Evolutionary conservation across 2,797 vertebrate genomes (phyloP), one percentile per base, ranked within the genome.

Genomic region (Champsocephalus gunnari): DNA sequence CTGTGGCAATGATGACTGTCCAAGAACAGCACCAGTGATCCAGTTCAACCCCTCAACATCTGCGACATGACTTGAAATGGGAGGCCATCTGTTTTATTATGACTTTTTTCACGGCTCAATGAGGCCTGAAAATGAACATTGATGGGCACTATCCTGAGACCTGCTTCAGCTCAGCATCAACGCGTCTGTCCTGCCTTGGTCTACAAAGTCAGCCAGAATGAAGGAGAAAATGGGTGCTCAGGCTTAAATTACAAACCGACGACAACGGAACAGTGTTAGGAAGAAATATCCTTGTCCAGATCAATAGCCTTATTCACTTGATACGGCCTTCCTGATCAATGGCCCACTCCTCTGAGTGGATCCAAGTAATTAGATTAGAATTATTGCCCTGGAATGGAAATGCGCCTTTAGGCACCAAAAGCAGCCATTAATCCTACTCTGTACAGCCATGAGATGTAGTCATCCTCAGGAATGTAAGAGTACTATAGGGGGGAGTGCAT

Each of bases 301-400:
- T 94, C 93, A 78, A 94, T 94, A 87, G 69, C 71, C 49, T 74
- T 89, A 90, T 92, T 91, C 89, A 85, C 88, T 88, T 89, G 88
- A 93, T 93, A 87, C 87, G 89, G 84, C 89, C 70, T 80, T 61
- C 41, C 84, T 87, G 89, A 94, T 94, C 93, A 89, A 94, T 95
- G 87, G 79, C 75, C 84, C 80, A 72, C 88, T 87, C 77, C 86
- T 92, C 90, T 92, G 83, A 93, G 92, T 92, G 89, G 92, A 93
- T 92, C 91, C 92, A 92, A 92, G 92, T 94, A 94, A 95, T 94
- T 94, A 88, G 82, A 94, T 94, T 93, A 93, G 89, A 95, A 94
- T 94, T 92, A 95, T 94, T 89, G 86, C 92, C 87, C 82, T 74
- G 77, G 86, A 88, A 91, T 89, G 80, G 86, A 93, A 92, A 87